Evolutionary conservation across 2,113 vertebrate genomes (phyloP), one percentile per base, ranked within the genome.

Genomic region (Erinaceus europaeus): DNA sequence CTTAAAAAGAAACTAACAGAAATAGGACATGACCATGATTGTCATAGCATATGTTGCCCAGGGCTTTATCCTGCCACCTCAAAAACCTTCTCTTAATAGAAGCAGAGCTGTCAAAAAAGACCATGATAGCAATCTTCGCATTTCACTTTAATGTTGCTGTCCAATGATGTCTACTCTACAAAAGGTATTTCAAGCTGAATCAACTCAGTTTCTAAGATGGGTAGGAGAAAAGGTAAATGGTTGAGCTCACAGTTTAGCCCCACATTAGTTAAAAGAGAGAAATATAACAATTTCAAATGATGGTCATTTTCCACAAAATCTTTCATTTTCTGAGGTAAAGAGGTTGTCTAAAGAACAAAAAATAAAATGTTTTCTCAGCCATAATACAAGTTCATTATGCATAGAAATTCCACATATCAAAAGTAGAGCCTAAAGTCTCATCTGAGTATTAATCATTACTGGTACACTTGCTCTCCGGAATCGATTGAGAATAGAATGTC

Each of bases 1-100:
- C 65, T 78, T 90, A 8, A 72, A 88, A 85, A 72, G 38, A 65
- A 95, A 93, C 68, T 89, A 92, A 67, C 21, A 92, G 65, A 89
- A 71, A 50, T 75, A 89, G 88, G 85, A 52, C 90, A 59, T 78
- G 87, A 57, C 71, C 74, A 34, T 15, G 34, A 36, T n/a, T 88
- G 71, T 80, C 78, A 73, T 13, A 79, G 61, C n/a, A 32, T 38
- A 21, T 46, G 57, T 42, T 90, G 75, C 79, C 61, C 69, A 68
- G 15, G 78, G 79, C 82, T 57, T 89, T 68, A 21, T 85, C 15
- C n/a, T 85, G 78, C 48, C 61, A 68, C 74, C 89, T 91, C 77
- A 8, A 73, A n/a, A 83, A 86, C 2, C 27, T 86, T 82, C 71
- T 79, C 44, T 77, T 85, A 83, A 89, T 76, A 68, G 80, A 48